Evolutionary conservation across 2,888 invertebrate species (phyloP).

Genomic region (Acanthococcus lagerstroemiae): DNA sequence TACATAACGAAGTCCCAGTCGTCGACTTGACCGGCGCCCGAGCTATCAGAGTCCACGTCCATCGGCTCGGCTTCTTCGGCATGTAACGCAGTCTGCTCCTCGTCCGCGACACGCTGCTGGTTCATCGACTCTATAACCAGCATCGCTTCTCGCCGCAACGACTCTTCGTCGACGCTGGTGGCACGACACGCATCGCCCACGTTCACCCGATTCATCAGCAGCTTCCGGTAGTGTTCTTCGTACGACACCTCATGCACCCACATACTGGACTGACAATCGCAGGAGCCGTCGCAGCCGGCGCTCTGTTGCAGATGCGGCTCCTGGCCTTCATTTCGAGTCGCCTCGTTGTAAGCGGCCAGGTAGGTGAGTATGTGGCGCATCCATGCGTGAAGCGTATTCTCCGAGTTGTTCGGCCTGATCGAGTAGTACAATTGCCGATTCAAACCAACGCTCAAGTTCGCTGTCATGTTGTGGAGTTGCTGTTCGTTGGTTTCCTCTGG

Average conservation of each 20-base stretch:
- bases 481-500: background rate
- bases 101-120: background rate
- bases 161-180: conserved; percentile 15
- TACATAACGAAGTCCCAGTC: conserved; percentile 22
- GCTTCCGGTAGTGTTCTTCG: conserved; percentile 16
- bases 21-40: background rate
- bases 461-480: conserved; percentile 1
- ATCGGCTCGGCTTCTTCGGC: background rate
- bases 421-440: conserved; percentile 21
- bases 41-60: background rate
- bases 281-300: conserved; percentile 18
- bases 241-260: conserved; percentile 19
- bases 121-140: conserved; percentile 20
- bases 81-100: background rate
- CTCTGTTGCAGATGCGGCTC: conserved; percentile 4
- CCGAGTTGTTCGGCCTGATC: conserved; percentile 17
- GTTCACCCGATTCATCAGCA: conserved; percentile 20
- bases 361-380: conserved; percentile 17
- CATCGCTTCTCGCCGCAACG: conserved; percentile 12
- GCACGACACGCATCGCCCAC: conserved; percentile 8
- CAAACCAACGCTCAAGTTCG: conserved; percentile 9
- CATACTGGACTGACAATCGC: conserved; percentile 12
- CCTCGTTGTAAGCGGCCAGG: background rate
- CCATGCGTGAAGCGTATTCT: conserved; percentile 18
- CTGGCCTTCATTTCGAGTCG: background rate